Conservation (phyloP, 35 echinoderm and acorn worm species). For the Hemicentrotus pulcherrimus region DNA sequence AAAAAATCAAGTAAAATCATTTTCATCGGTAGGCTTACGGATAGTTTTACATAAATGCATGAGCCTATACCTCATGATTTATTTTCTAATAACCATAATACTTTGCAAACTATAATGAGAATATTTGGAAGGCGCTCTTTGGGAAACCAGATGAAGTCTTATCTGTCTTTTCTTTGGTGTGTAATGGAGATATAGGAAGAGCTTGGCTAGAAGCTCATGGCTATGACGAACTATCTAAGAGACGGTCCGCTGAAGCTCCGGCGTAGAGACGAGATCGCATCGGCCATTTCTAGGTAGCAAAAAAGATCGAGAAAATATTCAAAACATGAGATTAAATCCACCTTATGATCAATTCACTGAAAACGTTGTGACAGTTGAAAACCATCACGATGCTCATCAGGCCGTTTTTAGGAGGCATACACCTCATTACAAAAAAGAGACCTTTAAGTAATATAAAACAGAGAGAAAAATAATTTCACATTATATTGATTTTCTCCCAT, state of each 20-base stretch:
- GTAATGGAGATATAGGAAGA: neutral
- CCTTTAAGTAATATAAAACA: no score
- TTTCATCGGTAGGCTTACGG: no score
- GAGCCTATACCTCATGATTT: neutral
- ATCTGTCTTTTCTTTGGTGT: neutral
- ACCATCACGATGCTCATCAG: no score
- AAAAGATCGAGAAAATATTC: neutral
- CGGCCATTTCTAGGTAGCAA: constrained; percentile 56
- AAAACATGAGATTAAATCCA: neutral
- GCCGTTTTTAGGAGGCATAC: no score
- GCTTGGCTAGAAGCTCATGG: neutral
- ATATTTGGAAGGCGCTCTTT: neutral
- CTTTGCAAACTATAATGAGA: neutral
- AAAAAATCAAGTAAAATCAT: no score
- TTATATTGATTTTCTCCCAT: no score
- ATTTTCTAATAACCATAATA: neutral
- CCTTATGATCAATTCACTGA: neutral
- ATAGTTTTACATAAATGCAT: neutral
- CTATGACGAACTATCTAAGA: constrained; percentile 52
- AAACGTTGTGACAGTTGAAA: no score
- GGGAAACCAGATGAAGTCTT: neutral
- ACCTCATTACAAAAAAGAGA: no score
- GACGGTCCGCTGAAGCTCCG: constrained; percentile 46
- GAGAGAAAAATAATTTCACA: no score
- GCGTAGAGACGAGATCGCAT: constrained; percentile 65